Conservation (phyloP, 1,140 invertebrate species). For the Ephestia elutella region DNA sequence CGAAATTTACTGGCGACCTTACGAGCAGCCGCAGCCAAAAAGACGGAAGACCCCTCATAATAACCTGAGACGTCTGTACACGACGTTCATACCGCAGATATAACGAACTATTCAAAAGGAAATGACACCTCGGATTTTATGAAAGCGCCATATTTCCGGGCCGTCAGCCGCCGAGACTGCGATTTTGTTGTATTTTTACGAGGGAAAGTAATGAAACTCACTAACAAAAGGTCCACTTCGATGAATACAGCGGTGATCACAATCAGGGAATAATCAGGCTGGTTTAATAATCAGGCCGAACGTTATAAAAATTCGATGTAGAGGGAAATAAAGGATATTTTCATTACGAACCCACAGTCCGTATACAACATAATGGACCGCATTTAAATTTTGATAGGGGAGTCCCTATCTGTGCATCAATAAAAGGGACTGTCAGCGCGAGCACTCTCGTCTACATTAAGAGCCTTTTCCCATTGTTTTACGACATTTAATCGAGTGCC, state of each 20-base stretch:
- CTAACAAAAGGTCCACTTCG: conserved; percentile 6
- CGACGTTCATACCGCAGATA: conserved; percentile 29
- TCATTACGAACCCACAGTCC: conserved; percentile 26
- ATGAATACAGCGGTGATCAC: conserved; percentile 7
- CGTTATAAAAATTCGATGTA: conserved; percentile 26
- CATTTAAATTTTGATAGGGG: conserved; percentile 43
- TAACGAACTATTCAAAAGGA: conserved; percentile 57
- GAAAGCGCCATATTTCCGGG: conserved; percentile 34
- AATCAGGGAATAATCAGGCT: conserved; percentile 15
- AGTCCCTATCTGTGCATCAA: conserved; percentile 37
- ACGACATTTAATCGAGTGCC: conserved; percentile 32
- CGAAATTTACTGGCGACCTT: conserved; percentile 35
- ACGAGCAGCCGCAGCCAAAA: conserved; percentile 1
- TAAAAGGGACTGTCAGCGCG: conserved; percentile 31
- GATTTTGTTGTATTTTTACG: conserved; percentile 13
- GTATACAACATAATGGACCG: conserved; percentile 32
- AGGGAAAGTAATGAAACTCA: conserved; percentile 7
- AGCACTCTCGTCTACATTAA: conserved; percentile 32
- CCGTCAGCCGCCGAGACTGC: conserved; percentile 5
- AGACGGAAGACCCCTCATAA: conserved; percentile 19
- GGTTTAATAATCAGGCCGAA: conserved; percentile 18
- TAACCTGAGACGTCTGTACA: conserved; percentile 41
- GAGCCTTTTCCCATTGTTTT: conserved; percentile 36
- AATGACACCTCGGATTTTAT: conserved; percentile 49
- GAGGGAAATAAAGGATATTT: conserved; percentile 34